Evolutionary conservation across 2,888 invertebrate species (phyloP).

Genomic region (Actias luna): DNA sequence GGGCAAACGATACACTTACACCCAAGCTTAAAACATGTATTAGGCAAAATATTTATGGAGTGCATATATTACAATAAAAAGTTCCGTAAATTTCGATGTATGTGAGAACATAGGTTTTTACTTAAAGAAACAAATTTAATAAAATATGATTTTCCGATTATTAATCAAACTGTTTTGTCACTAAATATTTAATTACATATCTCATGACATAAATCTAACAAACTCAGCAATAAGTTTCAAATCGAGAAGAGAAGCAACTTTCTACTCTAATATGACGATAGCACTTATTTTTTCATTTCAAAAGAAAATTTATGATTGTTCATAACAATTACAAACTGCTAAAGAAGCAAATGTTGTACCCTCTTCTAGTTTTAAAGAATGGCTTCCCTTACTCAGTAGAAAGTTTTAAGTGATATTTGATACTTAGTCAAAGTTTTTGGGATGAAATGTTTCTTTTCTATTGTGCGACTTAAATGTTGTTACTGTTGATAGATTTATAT

Average conservation of each 20-base stretch:
- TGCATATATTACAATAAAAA: too few relatives aligned
- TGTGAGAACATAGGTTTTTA: neutral
- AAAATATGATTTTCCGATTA: neutral
- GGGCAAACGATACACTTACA: too few relatives aligned
- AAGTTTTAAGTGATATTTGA: conserved; percentile 15
- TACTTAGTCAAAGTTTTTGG: conserved; percentile 10
- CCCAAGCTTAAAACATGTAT: too few relatives aligned
- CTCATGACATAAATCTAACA: neutral
- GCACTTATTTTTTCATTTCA: neutral
- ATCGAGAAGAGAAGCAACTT: neutral
- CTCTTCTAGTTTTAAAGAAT: conserved; percentile 3
- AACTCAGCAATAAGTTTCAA: neutral
- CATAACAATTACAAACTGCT: conserved; percentile 5
- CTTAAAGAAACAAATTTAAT: neutral
- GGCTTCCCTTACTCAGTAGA: conserved; percentile 4
- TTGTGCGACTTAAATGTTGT: neutral
- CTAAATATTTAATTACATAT: neutral
- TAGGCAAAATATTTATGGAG: too few relatives aligned
- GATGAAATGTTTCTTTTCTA: neutral
- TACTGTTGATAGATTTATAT: neutral
- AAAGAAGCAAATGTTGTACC: neutral
- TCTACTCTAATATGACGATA: neutral
- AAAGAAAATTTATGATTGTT: neutral
- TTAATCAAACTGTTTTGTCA: neutral
- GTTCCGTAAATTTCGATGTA: neutral